These are phyloP conservation scores for Potamilus streckersoni DNA, from an alignment of 1,140 invertebrate species.

Conservation along the genomic window DNA sequence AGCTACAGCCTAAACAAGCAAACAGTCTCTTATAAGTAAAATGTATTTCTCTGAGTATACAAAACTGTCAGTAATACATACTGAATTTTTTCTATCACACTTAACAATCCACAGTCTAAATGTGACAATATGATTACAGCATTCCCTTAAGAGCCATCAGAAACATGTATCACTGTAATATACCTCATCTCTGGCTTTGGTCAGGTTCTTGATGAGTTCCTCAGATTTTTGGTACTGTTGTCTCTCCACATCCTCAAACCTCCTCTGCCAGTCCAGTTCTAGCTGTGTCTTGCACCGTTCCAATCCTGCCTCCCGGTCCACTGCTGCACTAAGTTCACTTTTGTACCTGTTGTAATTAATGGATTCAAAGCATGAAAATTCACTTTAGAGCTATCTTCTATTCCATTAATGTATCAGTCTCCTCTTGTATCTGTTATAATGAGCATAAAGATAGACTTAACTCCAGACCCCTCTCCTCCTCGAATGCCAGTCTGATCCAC, in stretches of 20 bases:
- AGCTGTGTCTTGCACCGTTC: constrained; percentile 59
- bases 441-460: neutral
- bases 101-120: too few relatives aligned
- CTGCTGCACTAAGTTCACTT: constrained; percentile 53
- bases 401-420: neutral
- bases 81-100: neutral
- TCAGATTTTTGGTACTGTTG: constrained; percentile 61
- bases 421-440: neutral
- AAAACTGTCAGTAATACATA: neutral
- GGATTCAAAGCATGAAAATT: constrained; percentile 2
- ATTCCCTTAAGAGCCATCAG: too few relatives aligned
- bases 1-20: constrained; percentile 52
- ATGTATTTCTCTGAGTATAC: neutral
- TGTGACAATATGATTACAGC: too few relatives aligned
- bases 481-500: neutral
- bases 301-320: constrained; percentile 54
- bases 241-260: constrained; percentile 58
- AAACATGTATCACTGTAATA: too few relatives aligned
- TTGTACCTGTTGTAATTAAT: constrained; percentile 49
- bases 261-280: constrained; percentile 65
- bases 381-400: neutral
- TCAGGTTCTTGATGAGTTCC: constrained; percentile 60
- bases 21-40: neutral
- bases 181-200: constrained; percentile 58
- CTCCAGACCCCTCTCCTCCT: neutral